Percentiles rank a stretch among this genome's conserved stretches.
phyloP scores from a whole-genome alignment of 1,140 invertebrate genomes.

The Conus ventricosus region DNA sequence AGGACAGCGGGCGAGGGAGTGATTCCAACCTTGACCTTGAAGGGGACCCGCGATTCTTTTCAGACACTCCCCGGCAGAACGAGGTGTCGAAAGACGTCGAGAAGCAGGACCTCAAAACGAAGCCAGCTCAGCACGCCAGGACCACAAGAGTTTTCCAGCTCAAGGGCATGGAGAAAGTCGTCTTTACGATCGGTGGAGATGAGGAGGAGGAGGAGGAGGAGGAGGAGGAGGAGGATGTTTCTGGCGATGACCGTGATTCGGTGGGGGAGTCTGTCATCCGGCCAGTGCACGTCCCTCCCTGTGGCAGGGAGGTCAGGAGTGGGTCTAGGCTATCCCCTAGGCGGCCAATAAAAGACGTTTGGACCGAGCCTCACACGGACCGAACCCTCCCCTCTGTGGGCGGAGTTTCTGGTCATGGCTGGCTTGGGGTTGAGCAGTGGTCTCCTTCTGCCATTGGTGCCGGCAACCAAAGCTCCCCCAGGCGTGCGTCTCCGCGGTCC shows the following conservation, averaged over 20 bases:
- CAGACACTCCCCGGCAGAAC: not conserved
- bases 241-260: not conserved
- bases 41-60: not conserved
- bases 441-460: not conserved
- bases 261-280: constrained; percentile 8
- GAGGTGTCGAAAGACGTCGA: not conserved
- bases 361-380: too few relatives aligned
- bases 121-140: not conserved
- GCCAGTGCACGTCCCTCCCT: constrained; percentile 13
- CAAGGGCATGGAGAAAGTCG: not conserved
- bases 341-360: too few relatives aligned
- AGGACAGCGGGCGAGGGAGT: not conserved
- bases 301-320: not conserved
- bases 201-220: not conserved
- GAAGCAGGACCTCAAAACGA: not conserved
- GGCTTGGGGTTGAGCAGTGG: not conserved
- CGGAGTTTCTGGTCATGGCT: not conserved
- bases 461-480: not conserved
- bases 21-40: not conserved
- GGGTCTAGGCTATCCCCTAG: not conserved
- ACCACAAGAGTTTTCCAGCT: not conserved
- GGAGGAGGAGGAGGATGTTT: not conserved
- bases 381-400: not conserved
- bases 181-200: not conserved
- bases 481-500: not conserved